Evolutionary conservation across 2,888 invertebrate species (phyloP).

Genomic region (Caenorhabditis sp.): DNA sequence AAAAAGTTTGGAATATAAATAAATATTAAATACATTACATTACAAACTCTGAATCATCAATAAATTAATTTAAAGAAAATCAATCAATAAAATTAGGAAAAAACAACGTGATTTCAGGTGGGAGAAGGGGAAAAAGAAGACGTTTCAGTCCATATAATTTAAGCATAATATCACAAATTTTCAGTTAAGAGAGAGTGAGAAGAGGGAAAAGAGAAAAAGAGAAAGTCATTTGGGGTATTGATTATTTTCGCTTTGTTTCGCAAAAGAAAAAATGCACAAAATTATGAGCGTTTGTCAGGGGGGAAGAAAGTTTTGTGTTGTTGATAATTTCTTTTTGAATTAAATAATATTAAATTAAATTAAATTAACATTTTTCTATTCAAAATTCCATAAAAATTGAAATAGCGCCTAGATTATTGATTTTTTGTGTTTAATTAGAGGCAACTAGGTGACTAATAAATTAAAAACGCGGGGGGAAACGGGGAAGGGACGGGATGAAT

Average conservation of each 20-base stretch:
- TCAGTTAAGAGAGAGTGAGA: slow-evolving; percentile 23
- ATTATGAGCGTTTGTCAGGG: slow-evolving; percentile 44
- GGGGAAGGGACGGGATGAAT: no score
- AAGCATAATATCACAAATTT: slow-evolving; percentile 55
- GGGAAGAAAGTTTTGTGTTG: no score
- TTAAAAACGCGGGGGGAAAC: no score
- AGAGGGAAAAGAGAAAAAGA: slow-evolving; percentile 19
- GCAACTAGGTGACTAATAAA: background rate
- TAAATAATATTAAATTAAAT: background rate
- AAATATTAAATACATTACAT: no score
- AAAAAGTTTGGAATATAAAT: no score
- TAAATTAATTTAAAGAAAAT: background rate
- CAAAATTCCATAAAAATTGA: background rate
- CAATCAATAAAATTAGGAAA: background rate
- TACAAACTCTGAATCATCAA: background rate
- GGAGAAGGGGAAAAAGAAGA: background rate
- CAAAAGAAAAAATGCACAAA: slow-evolving; percentile 45
- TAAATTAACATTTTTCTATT: background rate
- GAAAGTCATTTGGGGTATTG: slow-evolving; percentile 14
- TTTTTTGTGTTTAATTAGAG: background rate
- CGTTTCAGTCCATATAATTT: slow-evolving; percentile 37
- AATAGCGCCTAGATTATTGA: background rate
- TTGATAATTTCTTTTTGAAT: background rate
- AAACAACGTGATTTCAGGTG: background rate
- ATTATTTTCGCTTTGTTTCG: no score